phyloP scores from a whole-genome alignment of 2,113 vertebrate genomes.

The Azemiops feae region DNA sequence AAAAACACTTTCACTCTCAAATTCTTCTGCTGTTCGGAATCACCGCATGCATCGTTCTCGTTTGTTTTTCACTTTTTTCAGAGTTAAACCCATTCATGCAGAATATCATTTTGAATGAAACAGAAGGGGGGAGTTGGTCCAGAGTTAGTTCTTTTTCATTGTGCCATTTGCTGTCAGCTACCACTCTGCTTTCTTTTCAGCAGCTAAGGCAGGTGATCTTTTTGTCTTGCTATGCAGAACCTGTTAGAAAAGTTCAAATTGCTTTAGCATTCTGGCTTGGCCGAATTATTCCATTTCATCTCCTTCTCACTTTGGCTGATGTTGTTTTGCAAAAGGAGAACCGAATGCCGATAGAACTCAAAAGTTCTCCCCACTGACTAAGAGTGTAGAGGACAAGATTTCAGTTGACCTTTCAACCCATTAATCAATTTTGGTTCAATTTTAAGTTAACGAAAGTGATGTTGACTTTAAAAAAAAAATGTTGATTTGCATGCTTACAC shows the following conservation, averaged over 20 bases:
- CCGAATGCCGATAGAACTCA: not conserved
- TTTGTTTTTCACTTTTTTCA: slow-evolving; percentile 46
- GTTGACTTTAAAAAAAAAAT: slow-evolving; percentile 1
- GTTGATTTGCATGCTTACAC: not conserved
- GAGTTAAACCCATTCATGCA: slow-evolving; percentile 45
- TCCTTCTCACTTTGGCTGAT: slow-evolving; percentile 13
- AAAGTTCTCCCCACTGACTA: not conserved
- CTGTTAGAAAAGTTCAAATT: slow-evolving; percentile 27
- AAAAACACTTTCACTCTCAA: slow-evolving; percentile 32
- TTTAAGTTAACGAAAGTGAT: not conserved
- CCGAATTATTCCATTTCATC: slow-evolving; percentile 25
- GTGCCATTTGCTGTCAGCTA: slow-evolving; percentile 41
- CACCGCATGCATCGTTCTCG: slow-evolving; percentile 39
- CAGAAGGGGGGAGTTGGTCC: slow-evolving; percentile 44
- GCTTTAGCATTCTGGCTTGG: slow-evolving; percentile 44
- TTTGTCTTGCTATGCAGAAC: slow-evolving; percentile 25
- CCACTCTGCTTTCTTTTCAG: slow-evolving; percentile 59
- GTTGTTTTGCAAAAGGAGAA: slow-evolving; percentile 17
- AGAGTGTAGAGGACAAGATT: not conserved
- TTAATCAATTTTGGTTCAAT: not conserved
- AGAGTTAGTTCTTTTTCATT: slow-evolving; percentile 45
- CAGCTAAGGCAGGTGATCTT: slow-evolving; percentile 52
- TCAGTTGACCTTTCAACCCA: not conserved
- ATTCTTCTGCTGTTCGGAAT: slow-evolving; percentile 52
- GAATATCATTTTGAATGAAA: slow-evolving; percentile 16